These are phyloP conservation scores for Scaptomyza polygonia DNA, from an alignment of 2,888 invertebrate genomes.

Conservation along the genomic window DNA sequence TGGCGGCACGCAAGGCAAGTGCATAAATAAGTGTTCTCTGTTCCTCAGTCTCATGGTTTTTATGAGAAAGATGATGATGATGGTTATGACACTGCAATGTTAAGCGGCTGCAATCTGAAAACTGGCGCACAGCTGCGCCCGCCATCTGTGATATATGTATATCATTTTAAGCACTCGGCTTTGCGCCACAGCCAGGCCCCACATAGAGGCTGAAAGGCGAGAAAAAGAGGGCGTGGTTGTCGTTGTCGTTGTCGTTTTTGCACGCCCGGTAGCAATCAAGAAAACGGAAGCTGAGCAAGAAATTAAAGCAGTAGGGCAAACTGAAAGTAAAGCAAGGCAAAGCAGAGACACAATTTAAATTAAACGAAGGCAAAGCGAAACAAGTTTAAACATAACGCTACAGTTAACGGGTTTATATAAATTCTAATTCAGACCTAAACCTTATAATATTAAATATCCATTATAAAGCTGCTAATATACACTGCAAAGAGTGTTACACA, in stretches of 20 bases:
- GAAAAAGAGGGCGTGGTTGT: constrained; percentile 5
- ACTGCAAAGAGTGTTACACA: no score
- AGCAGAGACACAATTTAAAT: no score
- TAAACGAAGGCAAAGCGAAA: constrained; percentile 5
- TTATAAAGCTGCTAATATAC: constrained; percentile 21
- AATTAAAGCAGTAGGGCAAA: constrained; percentile 51
- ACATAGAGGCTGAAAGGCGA: not conserved
- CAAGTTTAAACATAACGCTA: constrained; percentile 18
- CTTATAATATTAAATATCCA: constrained; percentile 27
- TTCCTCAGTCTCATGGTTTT: constrained; percentile 9
- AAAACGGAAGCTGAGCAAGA: constrained; percentile 44
- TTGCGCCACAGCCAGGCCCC: constrained; percentile 27
- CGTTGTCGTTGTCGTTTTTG: constrained; percentile 14
- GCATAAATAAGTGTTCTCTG: constrained; percentile 66
- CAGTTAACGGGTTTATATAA: constrained; percentile 48
- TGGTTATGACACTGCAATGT: constrained; percentile 57
- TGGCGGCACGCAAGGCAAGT: constrained; percentile 63
- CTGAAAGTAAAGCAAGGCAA: not conserved
- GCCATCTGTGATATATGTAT: constrained; percentile 49
- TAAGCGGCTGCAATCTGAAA: constrained; percentile 58
- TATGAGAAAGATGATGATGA: constrained; percentile 35
- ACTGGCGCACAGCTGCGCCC: constrained; percentile 54
- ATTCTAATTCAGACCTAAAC: constrained; percentile 17
- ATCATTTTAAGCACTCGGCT: constrained; percentile 35
- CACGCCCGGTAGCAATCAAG: constrained; percentile 54